Percentiles rank a stretch among this genome's conserved stretches.
Evolutionary conservation across 2,888 invertebrate species (phyloP).

Genomic region (Thysanoteuthis rhombus): DNA sequence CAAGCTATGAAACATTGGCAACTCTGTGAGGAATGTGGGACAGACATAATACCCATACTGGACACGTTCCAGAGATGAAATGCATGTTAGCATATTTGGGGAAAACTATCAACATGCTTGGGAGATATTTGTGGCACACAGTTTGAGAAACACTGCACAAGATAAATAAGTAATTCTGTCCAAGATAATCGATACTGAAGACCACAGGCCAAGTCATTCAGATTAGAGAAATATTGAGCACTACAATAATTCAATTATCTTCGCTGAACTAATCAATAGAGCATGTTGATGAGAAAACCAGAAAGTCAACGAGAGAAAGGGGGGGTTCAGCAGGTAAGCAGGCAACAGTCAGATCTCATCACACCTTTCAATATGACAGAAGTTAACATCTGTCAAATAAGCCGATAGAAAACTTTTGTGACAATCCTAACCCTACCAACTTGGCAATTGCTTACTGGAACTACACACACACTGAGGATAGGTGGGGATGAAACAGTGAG

Average conservation of each 20-base stretch:
- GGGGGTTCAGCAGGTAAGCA: neutral
- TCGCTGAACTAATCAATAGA: neutral
- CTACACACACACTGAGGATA: neutral
- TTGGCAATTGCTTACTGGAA: neutral
- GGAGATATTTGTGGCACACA: too few species aligned
- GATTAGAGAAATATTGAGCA: neutral
- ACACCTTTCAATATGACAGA: neutral
- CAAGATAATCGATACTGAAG: too few species aligned
- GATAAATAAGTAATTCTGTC: too few species aligned
- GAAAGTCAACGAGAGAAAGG: neutral
- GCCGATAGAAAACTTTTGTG: neutral
- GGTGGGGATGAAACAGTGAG: too few species aligned
- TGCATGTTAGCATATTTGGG: too few species aligned
- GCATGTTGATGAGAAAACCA: neutral
- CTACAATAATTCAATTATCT: neutral
- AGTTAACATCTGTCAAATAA: neutral
- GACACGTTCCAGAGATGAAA: too few species aligned
- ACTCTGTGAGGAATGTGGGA: too few species aligned
- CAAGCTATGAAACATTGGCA: too few species aligned
- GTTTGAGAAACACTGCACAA: too few species aligned
- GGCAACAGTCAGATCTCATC: neutral
- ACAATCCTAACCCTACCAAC: neutral
- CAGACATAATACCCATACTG: too few species aligned
- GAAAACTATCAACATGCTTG: too few species aligned
- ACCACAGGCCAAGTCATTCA: too few species aligned